phyloP scores from a whole-genome alignment of 2,797 vertebrate species.

The Clarias pachynema region DNA sequence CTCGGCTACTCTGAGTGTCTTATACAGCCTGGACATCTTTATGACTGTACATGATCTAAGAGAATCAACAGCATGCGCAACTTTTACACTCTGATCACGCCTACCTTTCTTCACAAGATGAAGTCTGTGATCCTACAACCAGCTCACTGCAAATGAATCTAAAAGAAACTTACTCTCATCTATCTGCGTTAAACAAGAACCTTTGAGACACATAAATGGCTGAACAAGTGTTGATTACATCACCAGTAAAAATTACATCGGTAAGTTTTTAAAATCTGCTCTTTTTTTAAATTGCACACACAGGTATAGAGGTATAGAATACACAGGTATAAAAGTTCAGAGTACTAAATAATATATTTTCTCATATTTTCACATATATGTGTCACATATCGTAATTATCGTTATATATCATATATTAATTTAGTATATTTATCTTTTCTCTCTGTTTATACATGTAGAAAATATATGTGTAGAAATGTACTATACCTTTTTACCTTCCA shows the following conservation, averaged over 20 bases:
- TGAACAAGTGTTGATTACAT: constrained; percentile 73
- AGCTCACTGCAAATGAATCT: constrained; percentile 39
- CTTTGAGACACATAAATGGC: constrained; percentile 69
- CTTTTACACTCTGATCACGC: constrained; percentile 47
- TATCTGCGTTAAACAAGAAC: background rate
- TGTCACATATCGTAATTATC: too few relatives aligned
- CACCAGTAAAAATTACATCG: constrained; percentile 68
- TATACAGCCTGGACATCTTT: background rate
- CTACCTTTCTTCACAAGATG: constrained; percentile 54
- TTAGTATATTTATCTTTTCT: too few relatives aligned
- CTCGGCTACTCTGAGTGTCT: constrained; percentile 14
- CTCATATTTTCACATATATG: background rate
- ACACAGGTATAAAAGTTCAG: background rate
- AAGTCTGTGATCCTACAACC: constrained; percentile 47
- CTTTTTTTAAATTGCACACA: background rate
- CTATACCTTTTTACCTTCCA: background rate
- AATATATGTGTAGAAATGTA: background rate
- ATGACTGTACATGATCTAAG: constrained; percentile 33
- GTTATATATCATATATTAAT: too few relatives aligned
- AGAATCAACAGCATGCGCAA: constrained; percentile 20
- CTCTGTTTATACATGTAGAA: background rate
- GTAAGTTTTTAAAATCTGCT: constrained; percentile 63
- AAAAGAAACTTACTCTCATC: constrained; percentile 17
- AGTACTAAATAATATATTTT: background rate
- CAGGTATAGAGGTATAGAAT: background rate